Evolutionary conservation across 2,797 vertebrate genomes (phyloP).

Genomic region (Schizopygopsis pylzovi): DNA sequence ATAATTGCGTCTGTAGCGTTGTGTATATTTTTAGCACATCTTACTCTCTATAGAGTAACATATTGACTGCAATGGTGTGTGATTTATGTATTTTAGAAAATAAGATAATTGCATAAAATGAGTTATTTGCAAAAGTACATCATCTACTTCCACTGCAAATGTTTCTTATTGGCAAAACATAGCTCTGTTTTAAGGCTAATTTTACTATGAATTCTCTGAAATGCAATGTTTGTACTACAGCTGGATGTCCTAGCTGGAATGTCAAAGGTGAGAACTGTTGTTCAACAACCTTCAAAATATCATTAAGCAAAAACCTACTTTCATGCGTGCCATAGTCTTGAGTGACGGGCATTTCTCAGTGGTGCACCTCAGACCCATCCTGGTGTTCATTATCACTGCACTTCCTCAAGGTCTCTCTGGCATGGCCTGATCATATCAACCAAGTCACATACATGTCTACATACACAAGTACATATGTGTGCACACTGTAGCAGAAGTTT

Average conservation of each 20-base stretch:
- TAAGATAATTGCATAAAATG: slow-evolving; percentile 15
- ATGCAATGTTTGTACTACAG: slow-evolving; percentile 82
- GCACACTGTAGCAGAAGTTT: slow-evolving; percentile 58
- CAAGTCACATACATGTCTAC: slow-evolving; percentile 65
- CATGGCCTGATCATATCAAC: slow-evolving; percentile 56
- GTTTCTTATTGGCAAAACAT: slow-evolving; percentile 24
- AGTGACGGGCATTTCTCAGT: slow-evolving; percentile 57
- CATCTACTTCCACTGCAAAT: not conserved
- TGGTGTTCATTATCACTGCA: slow-evolving; percentile 76
- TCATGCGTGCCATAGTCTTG: slow-evolving; percentile 75
- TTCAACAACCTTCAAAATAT: slow-evolving; percentile 72
- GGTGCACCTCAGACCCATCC: slow-evolving; percentile 73
- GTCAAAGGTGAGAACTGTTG: slow-evolving; percentile 83
- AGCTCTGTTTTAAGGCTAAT: slow-evolving; percentile 47
- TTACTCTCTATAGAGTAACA: not conserved
- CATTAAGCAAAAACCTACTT: slow-evolving; percentile 76
- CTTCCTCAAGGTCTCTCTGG: slow-evolving; percentile 56
- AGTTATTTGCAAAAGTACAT: not conserved
- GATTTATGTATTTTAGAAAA: not conserved
- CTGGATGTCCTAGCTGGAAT: slow-evolving; percentile 87
- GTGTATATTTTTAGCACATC: not conserved
- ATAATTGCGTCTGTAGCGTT: not conserved
- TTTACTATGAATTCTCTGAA: slow-evolving; percentile 70
- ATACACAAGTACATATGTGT: slow-evolving; percentile 64
- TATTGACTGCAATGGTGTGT: not conserved